Conservation (phyloP, 2,113 vertebrate genomes). For the Halcyon senegalensis region DNA sequence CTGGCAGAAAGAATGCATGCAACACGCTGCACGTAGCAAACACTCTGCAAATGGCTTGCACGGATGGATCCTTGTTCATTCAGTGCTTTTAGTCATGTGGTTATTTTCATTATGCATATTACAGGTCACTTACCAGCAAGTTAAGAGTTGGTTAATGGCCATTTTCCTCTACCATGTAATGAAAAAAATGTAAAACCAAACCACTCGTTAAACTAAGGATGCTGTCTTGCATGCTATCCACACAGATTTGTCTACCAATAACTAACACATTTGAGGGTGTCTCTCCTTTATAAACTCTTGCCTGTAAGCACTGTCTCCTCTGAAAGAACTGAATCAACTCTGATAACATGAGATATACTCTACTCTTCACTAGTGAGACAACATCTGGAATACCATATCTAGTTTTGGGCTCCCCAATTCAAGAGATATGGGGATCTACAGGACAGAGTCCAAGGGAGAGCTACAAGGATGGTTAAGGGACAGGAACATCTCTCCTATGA, state of each 20-base stretch:
- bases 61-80: background rate
- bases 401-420: no score
- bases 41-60: background rate
- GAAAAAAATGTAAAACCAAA: background rate
- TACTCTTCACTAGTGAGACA: no score
- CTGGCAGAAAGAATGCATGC: background rate
- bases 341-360: background rate
- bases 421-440: no score
- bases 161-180: background rate
- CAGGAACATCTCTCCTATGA: no score
- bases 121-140: background rate
- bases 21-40: background rate
- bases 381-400: no score
- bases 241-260: background rate
- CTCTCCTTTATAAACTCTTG: background rate
- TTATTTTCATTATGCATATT: background rate
- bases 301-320: background rate
- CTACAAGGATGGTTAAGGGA: no score
- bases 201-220: background rate
- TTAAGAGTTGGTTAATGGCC: background rate
- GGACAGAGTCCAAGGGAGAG: no score
- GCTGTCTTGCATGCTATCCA: background rate
- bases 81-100: background rate
- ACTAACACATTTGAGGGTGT: background rate
- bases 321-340: background rate